These are phyloP conservation scores for Heteromyza rotundicornis DNA, from an alignment of 2,888 invertebrate genomes.

Conservation along the genomic window DNA sequence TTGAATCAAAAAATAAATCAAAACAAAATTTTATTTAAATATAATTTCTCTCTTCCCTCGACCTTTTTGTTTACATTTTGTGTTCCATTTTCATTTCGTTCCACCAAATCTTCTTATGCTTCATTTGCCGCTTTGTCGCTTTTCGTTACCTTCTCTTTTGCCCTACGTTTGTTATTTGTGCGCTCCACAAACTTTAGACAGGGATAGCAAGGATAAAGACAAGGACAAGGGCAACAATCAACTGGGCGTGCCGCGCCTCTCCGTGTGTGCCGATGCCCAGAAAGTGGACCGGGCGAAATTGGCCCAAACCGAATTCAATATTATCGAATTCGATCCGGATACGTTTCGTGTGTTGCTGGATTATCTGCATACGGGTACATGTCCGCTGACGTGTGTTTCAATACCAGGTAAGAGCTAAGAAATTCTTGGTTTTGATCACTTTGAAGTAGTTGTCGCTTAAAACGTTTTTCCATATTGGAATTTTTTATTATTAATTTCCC, in stretches of 20 bases:
- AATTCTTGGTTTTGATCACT: too few species aligned
- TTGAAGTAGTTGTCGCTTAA: too few species aligned
- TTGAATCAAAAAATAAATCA: slow-evolving; percentile 7
- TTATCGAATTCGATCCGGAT: slow-evolving; percentile 94
- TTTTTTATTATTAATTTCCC: too few species aligned
- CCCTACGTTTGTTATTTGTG: slow-evolving; percentile 1
- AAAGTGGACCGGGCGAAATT: slow-evolving; percentile 91
- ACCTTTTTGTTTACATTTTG: slow-evolving; percentile 13
- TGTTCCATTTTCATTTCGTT: too few species aligned
- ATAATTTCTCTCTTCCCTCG: not conserved
- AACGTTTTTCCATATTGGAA: too few species aligned
- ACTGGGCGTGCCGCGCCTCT: slow-evolving; percentile 83
- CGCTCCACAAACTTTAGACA: slow-evolving; percentile 66
- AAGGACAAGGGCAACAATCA: slow-evolving; percentile 78
- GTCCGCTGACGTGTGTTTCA: slow-evolving; percentile 88
- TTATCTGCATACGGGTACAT: slow-evolving; percentile 91
- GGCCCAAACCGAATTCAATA: slow-evolving; percentile 93
- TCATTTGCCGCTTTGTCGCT: not conserved
- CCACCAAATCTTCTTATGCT: slow-evolving; percentile 7
- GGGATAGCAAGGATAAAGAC: slow-evolving; percentile 81
- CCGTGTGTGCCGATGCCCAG: slow-evolving; percentile 92
- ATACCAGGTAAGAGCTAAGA: slow-evolving; percentile 77
- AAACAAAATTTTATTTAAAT: slow-evolving; percentile 15
- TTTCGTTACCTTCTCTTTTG: not conserved
- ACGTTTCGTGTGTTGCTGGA: slow-evolving; percentile 90